phyloP scores from a whole-genome alignment of 2,113 vertebrate genomes.

The Dicaeum eximium region DNA sequence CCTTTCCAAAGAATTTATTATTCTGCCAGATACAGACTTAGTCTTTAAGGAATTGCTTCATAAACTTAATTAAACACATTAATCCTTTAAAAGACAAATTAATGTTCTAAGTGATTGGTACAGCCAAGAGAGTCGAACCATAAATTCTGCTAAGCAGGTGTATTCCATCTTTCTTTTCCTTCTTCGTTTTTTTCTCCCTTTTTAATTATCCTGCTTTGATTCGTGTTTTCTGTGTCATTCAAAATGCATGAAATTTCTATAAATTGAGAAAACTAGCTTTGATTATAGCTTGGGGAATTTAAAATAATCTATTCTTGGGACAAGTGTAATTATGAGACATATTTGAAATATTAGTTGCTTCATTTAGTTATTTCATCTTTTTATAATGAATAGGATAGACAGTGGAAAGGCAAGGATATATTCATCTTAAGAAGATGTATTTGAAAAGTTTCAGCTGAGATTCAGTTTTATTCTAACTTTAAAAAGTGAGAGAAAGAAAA shows the following conservation, averaged over 20 bases:
- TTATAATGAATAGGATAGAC: not conserved
- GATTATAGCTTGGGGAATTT: not conserved
- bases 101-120: conserved; percentile 40
- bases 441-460: not conserved
- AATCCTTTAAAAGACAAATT: conserved; percentile 63
- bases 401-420: not conserved
- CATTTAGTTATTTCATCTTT: not conserved
- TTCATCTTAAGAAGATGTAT: not conserved
- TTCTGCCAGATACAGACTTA: conserved; percentile 5
- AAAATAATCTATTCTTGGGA: not conserved
- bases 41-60: conserved; percentile 50
- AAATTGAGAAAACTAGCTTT: not conserved
- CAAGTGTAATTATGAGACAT: not conserved
- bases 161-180: not conserved
- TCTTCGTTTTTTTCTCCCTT: not conserved
- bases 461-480: not conserved
- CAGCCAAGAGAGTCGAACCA: conserved; percentile 34
- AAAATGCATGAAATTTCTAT: not conserved
- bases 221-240: not conserved
- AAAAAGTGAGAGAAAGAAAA: not conserved
- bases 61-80: conserved; percentile 64
- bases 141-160: conserved; percentile 29
- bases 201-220: conserved; percentile 14
- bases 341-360: not conserved
- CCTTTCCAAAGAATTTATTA: conserved; percentile 39